Evolutionary conservation across 2,113 vertebrate species (phyloP), one percentile per base, ranked within the genome.

Genomic region (Chinchilla lanigera): DNA sequence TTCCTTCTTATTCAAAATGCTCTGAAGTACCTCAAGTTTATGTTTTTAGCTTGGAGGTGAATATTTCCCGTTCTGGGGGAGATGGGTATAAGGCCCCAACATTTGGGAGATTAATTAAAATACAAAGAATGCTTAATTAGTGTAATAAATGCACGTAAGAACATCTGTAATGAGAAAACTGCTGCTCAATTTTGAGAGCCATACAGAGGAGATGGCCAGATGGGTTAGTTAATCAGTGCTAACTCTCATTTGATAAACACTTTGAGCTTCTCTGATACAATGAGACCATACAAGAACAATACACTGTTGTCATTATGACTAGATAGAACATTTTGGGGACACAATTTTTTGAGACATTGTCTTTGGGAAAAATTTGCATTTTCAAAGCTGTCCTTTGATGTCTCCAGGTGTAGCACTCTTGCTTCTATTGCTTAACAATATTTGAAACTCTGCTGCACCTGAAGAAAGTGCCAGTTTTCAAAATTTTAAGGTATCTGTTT

Each of bases 91-190:
- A 56, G 84, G 63, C 92, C 91, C 93, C 92, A 92, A 85, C 58
- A 87, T 96, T 96, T 94, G 75, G 86, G 71, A 47, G 90, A 63
- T 93, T 96, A 97, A 97, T 95, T 97, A 97, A 98, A 95, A 95
- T 75, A 96, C 63, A 96, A 96, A 85, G 14, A 60, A 97, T 81
- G 84, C 54, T 96, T 97, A 97, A 97, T 97, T 97, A 92, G 89
- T 89, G 75, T 95, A 97, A 95, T 96, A 97, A 97, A 96, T 93
- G 78, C 93, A 96, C 93, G 95, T 96, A 92, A 94, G 86, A 95
- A 82, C 92, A 44, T 86, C 61, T 94, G n/a, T 88, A 96, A 94
- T 95, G 85, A 73, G 91, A 71, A 97, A 97, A 92, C 77, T 78
- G 52, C 71, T 90, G 71, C 96, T 95, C 81, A 90, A 26, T 95